These are phyloP conservation scores for Brotula barbata DNA, from an alignment of 2,797 vertebrate genomes.

Conservation along the genomic window DNA sequence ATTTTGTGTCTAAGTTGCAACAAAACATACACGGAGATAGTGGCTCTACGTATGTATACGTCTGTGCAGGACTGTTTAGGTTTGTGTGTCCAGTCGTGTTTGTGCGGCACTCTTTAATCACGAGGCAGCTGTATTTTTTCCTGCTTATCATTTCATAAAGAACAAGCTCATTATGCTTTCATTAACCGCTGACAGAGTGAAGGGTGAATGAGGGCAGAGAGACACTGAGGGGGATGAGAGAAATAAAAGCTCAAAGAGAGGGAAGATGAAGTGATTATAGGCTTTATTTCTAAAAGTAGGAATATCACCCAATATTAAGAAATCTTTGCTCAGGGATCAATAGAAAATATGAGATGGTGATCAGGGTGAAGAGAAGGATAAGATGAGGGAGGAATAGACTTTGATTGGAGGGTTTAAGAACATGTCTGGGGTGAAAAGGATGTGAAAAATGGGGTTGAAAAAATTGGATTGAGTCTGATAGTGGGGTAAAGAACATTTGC, in stretches of 20 bases:
- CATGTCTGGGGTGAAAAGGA: constrained; percentile 18
- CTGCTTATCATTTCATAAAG: constrained; percentile 56
- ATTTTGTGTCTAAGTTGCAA: constrained; percentile 26
- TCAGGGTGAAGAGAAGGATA: constrained; percentile 14
- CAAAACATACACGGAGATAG: background rate
- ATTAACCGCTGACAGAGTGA: constrained; percentile 62
- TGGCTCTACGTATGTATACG: too few relatives aligned
- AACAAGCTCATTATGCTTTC: constrained; percentile 67
- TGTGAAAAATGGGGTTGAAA: constrained; percentile 39
- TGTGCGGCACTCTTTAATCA: constrained; percentile 51
- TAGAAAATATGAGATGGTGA: constrained; percentile 6
- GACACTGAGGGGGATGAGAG: constrained; percentile 4
- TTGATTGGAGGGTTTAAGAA: constrained; percentile 22
- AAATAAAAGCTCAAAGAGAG: constrained; percentile 26
- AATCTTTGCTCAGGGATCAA: constrained; percentile 29
- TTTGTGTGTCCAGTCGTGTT: constrained; percentile 26
- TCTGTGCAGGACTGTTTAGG: background rate
- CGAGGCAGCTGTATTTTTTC: constrained; percentile 49
- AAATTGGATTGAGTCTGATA: constrained; percentile 17
- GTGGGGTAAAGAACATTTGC: constrained; percentile 5
- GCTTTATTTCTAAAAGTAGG: constrained; percentile 31
- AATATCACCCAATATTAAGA: constrained; percentile 37
- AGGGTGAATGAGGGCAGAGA: constrained; percentile 35
- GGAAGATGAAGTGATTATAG: constrained; percentile 5
- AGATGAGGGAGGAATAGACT: constrained; percentile 15